Conservation (phyloP, 2,888 invertebrate genomes). For the Pheosia tremula region DNA sequence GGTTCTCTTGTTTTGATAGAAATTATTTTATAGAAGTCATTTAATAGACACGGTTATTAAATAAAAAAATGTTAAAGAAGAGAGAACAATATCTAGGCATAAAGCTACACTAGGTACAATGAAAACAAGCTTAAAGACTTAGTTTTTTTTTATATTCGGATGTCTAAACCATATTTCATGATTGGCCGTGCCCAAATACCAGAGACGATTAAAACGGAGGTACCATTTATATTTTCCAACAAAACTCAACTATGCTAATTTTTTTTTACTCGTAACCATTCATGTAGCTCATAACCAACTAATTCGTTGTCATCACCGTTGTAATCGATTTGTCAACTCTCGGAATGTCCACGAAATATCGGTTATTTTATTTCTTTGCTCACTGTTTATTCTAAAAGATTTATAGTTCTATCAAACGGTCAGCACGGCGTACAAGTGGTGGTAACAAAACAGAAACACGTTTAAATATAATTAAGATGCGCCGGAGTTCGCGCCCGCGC, state of each 20-base stretch:
- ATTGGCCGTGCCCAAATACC: neutral
- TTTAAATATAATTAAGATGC: slow-evolving; percentile 66
- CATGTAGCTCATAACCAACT: slow-evolving; percentile 14
- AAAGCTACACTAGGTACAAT: no score
- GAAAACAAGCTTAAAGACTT: no score
- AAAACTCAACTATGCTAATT: neutral
- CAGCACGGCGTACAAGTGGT: slow-evolving; percentile 32
- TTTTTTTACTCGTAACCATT: neutral
- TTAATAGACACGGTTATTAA: no score
- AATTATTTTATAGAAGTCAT: no score
- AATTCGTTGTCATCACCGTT: slow-evolving; percentile 5
- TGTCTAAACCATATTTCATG: no score
- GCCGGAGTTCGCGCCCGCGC: slow-evolving; percentile 49
- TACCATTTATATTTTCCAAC: neutral
- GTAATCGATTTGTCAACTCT: slow-evolving; percentile 2
- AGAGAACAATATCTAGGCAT: no score
- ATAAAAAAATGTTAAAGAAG: no score
- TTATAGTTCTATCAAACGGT: slow-evolving; percentile 27
- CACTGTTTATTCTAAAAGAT: slow-evolving; percentile 26
- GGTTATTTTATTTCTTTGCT: neutral
- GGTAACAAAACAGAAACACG: slow-evolving; percentile 50
- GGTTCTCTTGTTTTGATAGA: no score
- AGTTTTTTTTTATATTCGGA: no score
- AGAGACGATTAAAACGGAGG: neutral
- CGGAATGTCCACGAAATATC: neutral